Evolutionary conservation across 23 tunicate genomes (phyloP).

Genomic region (Phallusia fumigata): DNA sequence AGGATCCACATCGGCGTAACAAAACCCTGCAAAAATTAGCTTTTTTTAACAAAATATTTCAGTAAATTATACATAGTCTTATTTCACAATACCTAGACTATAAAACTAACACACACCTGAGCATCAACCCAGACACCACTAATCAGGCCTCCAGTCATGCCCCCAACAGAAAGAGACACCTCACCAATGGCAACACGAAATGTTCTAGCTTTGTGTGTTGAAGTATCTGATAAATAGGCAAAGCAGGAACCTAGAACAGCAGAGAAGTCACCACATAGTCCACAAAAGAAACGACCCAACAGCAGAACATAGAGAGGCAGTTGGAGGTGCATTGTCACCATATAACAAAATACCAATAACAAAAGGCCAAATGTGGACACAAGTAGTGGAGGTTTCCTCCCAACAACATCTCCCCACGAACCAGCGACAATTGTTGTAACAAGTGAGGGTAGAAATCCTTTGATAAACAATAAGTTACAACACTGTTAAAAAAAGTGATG

Average conservation of each 20-base stretch:
- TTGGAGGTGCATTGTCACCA: conserved; percentile 37
- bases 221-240: conserved; percentile 68
- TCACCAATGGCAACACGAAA: conserved; percentile 66
- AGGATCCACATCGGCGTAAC: conserved; percentile 53
- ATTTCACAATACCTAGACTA: too few species aligned
- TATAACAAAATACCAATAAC: conserved; percentile 23
- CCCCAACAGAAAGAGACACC: conserved; percentile 71
- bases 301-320: conserved; percentile 48
- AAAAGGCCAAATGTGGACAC: conserved; percentile 45
- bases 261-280: conserved; percentile 66
- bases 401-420: conserved; percentile 90
- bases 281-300: conserved; percentile 56
- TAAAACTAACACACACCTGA: conserved; percentile 40
- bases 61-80: neutral
- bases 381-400: conserved; percentile 61
- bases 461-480: neutral
- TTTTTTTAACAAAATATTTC: neutral
- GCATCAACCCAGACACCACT: conserved; percentile 83
- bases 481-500: too few species aligned
- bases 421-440: conserved; percentile 51
- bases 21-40: conserved; percentile 36
- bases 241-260: conserved; percentile 63
- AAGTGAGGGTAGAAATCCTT: conserved; percentile 57
- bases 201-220: conserved; percentile 45
- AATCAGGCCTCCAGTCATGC: conserved; percentile 48